These are phyloP conservation scores for Dasyurus viverrinus DNA, from an alignment of 2,113 vertebrate genomes.

Conservation along the genomic window DNA sequence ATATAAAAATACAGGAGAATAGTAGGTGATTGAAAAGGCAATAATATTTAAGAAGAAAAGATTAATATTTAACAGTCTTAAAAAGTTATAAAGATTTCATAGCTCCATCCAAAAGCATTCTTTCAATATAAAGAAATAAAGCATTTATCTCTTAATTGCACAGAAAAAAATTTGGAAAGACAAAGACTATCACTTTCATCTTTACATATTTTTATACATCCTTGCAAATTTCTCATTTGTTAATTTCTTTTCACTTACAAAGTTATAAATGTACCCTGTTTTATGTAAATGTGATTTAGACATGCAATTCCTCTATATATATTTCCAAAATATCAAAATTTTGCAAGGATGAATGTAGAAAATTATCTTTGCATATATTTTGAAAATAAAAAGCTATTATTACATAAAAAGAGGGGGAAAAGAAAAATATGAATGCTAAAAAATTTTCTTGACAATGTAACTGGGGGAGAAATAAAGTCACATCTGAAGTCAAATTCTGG, in stretches of 20 bases:
- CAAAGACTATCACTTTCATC: conserved; percentile 9
- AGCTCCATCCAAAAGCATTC: conserved; percentile 14
- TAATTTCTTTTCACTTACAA: not conserved
- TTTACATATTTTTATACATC: conserved; percentile 10
- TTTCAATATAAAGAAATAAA: conserved; percentile 34
- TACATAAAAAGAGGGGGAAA: too few species aligned
- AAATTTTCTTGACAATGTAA: too few species aligned
- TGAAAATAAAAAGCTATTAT: too few species aligned
- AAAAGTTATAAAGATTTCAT: conserved; percentile 31
- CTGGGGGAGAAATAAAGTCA: too few species aligned
- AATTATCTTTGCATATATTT: too few species aligned
- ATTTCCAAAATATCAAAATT: too few species aligned
- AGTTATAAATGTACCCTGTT: conserved; percentile 9
- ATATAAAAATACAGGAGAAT: conserved; percentile 79
- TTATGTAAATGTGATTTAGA: conserved; percentile 20
- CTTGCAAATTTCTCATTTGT: not conserved
- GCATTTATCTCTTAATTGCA: not conserved
- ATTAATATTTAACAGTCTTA: conserved; percentile 29
- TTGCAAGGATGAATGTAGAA: too few species aligned
- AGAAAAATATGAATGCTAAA: too few species aligned
- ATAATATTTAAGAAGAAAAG: conserved; percentile 56
- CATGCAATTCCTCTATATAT: too few species aligned
- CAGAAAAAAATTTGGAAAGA: not conserved
- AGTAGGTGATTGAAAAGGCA: conserved; percentile 50
- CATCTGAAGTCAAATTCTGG: too few species aligned